Percentiles rank a stretch among this genome's conserved stretches.
These are phyloP conservation scores for Sarcophaga carnaria DNA, from an alignment of 2,888 invertebrate species.

Conservation along the genomic window DNA sequence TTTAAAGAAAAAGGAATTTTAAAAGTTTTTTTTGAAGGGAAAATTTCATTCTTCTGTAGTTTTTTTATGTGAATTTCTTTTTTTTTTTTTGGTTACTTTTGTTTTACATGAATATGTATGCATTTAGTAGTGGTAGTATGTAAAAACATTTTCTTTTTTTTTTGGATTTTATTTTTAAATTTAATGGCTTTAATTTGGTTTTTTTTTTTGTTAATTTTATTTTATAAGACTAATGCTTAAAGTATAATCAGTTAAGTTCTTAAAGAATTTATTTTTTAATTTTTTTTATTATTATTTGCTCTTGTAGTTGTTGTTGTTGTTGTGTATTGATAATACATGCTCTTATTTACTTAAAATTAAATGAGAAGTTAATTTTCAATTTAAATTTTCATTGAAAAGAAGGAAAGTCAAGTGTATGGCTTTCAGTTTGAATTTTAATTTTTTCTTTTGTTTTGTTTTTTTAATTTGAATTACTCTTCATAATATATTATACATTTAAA, in stretches of 20 bases:
- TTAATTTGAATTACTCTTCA: background rate
- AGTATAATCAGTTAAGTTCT: conserved; percentile 64
- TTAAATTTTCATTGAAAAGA: background rate
- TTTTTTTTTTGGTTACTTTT: too few species aligned
- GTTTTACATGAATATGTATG: too few species aligned
- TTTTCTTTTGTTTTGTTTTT: conserved; percentile 13
- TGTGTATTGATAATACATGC: conserved; percentile 1
- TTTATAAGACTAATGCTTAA: conserved; percentile 52
- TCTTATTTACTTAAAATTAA: too few species aligned
- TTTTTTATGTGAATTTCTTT: too few species aligned
- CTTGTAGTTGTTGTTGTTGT: background rate
- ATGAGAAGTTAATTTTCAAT: background rate
- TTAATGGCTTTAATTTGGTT: conserved; percentile 35
- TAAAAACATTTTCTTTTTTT: background rate
- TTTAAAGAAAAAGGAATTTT: too few species aligned
- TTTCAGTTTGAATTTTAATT: conserved; percentile 9
- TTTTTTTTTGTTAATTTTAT: conserved; percentile 5
- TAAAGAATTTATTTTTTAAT: conserved; percentile 35
- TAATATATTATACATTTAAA: conserved; percentile 37
- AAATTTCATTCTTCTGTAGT: too few species aligned
- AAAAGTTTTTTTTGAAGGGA: too few species aligned
- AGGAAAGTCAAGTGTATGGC: too few species aligned
- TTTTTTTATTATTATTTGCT: conserved; percentile 3
- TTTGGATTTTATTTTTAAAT: conserved; percentile 25
- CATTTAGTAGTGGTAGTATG: background rate